A percentile compares a stretch with the other conserved stretches of the same genome.
These are phyloP conservation scores for Chloroclystis v-ata DNA, from an alignment of 2,888 invertebrate species.

Conservation along the genomic window DNA sequence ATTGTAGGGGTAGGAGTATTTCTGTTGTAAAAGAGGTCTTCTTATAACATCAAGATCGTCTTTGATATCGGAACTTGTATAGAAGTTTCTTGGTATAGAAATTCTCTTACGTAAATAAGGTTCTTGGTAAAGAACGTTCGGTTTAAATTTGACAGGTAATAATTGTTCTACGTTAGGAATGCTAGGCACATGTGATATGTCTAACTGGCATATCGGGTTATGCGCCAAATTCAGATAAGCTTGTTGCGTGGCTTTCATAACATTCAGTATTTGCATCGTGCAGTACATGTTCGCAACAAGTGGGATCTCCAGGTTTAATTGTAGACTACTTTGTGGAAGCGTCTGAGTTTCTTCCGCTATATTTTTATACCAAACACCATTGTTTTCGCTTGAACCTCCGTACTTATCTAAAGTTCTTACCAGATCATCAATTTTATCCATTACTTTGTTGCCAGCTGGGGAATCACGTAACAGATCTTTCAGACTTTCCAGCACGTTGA, in stretches of 20 bases:
- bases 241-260: constrained; percentile 11
- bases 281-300: constrained; percentile 12
- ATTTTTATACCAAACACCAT: not conserved
- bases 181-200: not conserved
- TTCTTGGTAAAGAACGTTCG: too few relatives aligned
- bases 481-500: constrained; percentile 12
- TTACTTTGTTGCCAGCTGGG: constrained; percentile 16
- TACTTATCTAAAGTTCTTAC: constrained; percentile 24
- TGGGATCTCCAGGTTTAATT: constrained; percentile 7
- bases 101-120: too few relatives aligned
- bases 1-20: too few relatives aligned
- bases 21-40: too few relatives aligned
- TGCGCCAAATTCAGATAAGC: constrained; percentile 7
- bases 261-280: constrained; percentile 7
- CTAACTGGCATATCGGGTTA: constrained; percentile 10
- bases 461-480: constrained; percentile 16
- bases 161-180: too few relatives aligned
- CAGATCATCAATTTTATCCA: constrained; percentile 22
- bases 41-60: too few relatives aligned
- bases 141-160: too few relatives aligned
- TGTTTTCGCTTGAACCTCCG: constrained; percentile 2
- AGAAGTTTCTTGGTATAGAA: too few relatives aligned
- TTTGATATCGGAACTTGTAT: too few relatives aligned
- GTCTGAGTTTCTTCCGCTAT: not conserved
- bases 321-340: not conserved